These are phyloP conservation scores for Phymorhynchus buccinoides DNA, from an alignment of 1,140 invertebrate genomes.

Conservation along the genomic window DNA sequence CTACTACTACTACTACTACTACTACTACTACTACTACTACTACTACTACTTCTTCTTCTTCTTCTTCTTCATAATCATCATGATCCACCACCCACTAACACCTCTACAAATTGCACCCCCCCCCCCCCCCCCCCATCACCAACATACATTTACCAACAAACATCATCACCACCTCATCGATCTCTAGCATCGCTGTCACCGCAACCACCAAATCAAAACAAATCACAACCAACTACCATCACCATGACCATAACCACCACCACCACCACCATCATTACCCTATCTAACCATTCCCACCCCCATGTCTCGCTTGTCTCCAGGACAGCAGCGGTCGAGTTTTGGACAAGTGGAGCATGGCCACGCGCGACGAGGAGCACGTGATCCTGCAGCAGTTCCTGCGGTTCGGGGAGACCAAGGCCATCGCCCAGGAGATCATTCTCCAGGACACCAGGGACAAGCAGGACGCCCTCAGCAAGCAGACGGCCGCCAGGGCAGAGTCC, in stretches of 20 bases:
- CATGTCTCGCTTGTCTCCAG: slow-evolving; percentile 67
- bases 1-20: slow-evolving; percentile 16
- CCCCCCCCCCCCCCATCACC: no score
- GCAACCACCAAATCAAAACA: no score
- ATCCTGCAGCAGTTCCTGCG: slow-evolving; percentile 89
- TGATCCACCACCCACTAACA: neutral
- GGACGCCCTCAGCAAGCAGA: slow-evolving; percentile 67
- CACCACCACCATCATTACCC: no score
- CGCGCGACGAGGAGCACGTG: slow-evolving; percentile 87
- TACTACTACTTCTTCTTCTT: neutral
- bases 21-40: slow-evolving; percentile 13
- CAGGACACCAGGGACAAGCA: slow-evolving; percentile 76
- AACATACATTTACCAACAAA: no score
- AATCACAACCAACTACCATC: no score
- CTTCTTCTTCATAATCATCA: no score
- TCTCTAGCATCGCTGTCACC: no score
- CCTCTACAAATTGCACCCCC: no score
- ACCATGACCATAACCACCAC: no score
- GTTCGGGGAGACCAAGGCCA: slow-evolving; percentile 86
- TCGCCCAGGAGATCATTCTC: slow-evolving; percentile 85
- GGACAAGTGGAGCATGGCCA: slow-evolving; percentile 87
- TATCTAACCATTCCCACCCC: no score
- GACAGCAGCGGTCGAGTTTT: slow-evolving; percentile 80
- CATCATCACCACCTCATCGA: no score
- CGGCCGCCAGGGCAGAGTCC: slow-evolving; percentile 72